These are phyloP conservation scores for Eutrigla gurnardus DNA, from an alignment of 2,797 vertebrate genomes.

Conservation along the genomic window DNA sequence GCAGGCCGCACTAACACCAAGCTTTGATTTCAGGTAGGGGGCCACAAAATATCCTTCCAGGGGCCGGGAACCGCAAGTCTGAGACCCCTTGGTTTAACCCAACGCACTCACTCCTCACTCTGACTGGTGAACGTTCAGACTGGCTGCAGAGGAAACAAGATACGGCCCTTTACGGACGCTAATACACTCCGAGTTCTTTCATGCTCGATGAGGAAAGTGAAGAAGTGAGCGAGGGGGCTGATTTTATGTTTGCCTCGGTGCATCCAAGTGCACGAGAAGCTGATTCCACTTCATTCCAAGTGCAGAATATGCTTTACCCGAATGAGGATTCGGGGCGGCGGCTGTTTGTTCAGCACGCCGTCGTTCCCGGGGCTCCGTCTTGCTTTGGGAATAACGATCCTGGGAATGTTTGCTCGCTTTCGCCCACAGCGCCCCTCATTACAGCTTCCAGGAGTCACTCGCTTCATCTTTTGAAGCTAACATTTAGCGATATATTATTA, in stretches of 20 bases:
- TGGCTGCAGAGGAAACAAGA: conserved; percentile 43
- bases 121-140: conserved; percentile 21
- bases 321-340: conserved; percentile 41
- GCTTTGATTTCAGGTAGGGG: too few species aligned
- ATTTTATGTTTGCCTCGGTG: not conserved
- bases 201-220: conserved; percentile 18
- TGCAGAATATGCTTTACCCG: conserved; percentile 38
- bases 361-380: conserved; percentile 59
- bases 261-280: conserved; percentile 13
- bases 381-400: conserved; percentile 75
- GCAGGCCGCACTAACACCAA: too few species aligned
- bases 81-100: too few species aligned
- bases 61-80: too few species aligned
- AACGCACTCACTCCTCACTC: conserved; percentile 12
- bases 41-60: too few species aligned
- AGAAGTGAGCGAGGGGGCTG: conserved; percentile 8
- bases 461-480: conserved; percentile 66
- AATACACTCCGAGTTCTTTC: conserved; percentile 17
- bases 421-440: conserved; percentile 68
- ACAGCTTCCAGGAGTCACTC: conserved; percentile 64
- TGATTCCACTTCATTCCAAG: conserved; percentile 47
- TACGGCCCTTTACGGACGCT: conserved; percentile 2
- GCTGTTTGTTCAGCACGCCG: conserved; percentile 59
- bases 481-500: conserved; percentile 71
- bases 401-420: conserved; percentile 74